phyloP scores from a whole-genome alignment of 2,113 vertebrate species.

The Tetraodon nigroviridis region DNA sequence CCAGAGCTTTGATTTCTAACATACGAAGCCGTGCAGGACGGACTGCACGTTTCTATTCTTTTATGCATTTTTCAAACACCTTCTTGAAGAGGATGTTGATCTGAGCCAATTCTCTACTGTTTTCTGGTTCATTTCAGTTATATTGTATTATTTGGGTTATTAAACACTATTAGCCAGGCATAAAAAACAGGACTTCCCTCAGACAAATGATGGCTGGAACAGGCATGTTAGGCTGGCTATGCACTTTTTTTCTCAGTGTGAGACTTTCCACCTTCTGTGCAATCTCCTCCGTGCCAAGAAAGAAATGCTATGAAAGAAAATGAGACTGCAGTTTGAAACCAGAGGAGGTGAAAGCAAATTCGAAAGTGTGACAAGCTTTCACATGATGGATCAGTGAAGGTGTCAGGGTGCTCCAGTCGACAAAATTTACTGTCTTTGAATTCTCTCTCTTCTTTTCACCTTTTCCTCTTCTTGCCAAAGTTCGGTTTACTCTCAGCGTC shows the following conservation, averaged over 20 bases:
- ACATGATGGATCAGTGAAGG: not conserved
- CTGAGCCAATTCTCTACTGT: not conserved
- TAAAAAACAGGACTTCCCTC: not conserved
- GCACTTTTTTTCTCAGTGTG: not conserved
- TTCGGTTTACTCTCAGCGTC: not conserved
- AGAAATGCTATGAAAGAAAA: not conserved
- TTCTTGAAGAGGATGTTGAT: too few species aligned
- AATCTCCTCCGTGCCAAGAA: not conserved
- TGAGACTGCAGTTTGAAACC: not conserved
- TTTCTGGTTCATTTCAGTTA: constrained; percentile 8
- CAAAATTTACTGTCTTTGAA: not conserved
- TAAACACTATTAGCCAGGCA: constrained; percentile 22
- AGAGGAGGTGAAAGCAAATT: too few species aligned
- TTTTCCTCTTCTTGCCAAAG: not conserved
- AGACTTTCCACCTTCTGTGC: not conserved
- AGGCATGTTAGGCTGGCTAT: not conserved
- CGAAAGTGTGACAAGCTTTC: not conserved
- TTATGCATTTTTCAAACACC: not conserved
- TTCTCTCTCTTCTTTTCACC: not conserved
- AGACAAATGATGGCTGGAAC: constrained; percentile 1
- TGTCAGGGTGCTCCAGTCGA: not conserved
- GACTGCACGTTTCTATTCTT: not conserved
- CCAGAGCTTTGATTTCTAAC: not conserved
- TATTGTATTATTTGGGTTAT: constrained; percentile 14
- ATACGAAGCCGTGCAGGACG: not conserved